Base-by-base conservation (phyloP, 2,797 vertebrate genomes). In the Balearica regulorum region DNA sequence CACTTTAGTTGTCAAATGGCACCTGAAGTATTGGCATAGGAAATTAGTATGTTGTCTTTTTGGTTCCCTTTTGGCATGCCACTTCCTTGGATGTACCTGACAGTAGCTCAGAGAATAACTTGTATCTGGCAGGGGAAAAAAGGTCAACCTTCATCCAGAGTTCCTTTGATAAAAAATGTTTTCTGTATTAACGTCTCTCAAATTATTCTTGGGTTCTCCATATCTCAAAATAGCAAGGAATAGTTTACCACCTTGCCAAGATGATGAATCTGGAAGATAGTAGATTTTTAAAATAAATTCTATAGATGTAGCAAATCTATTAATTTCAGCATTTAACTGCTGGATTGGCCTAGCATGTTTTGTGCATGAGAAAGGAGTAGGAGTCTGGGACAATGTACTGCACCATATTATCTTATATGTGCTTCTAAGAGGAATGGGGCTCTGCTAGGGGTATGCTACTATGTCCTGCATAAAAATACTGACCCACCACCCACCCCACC, bases 1-100 rank as follows among this genome's bases (percentile, higher is more conserved):
- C 88, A 78, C 33, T 66, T 75, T 72, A 49, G 96, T 92, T 97
- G 78, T 89, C 87, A 90, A 95, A 78, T 11, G 28, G n/a, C 25
- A 89, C 66, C 78, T 91, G 71, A 95, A 92, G 48, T 48, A 66
- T 10, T 44, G 55, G 68, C 44, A 35, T 29, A 71, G 77, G 31
- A 53, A 87, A 91, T 66, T 24, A 53, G 11, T 6, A 18, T 12
- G 10, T 44, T 83, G 28, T 5, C 5, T 31, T 83, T 96, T 83
- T 7, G 6, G 62, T 94, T 48, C 71, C 26, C 7, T 85, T 82
- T 82, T 25, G 43, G 29, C 16, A 7, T 53, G n/a, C 16, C 7
- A 4, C 39, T 66, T 43, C 14, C 9, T 78, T 72, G 10, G 49
- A 9, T 11, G n/a, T 37, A 64, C 29, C 43, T 95, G 66, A 39